Conservation (phyloP, 2,797 vertebrate genomes). For the Sparidentex hasta region DNA sequence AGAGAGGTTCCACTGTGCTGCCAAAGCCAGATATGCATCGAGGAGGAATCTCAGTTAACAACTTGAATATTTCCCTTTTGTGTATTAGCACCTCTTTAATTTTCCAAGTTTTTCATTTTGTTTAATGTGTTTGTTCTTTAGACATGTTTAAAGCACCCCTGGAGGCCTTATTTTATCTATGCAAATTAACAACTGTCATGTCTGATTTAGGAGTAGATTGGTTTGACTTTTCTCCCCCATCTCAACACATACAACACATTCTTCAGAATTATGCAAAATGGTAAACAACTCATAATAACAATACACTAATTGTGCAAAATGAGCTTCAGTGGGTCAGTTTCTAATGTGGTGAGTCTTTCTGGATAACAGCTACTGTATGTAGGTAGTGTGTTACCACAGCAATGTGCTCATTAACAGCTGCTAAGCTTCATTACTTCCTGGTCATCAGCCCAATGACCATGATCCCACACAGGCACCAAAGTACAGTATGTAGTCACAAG, state of each 20-base stretch:
- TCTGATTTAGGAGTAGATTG: neutral
- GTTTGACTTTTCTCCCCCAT: neutral
- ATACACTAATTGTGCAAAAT: neutral
- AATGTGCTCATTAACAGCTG: conserved; percentile 77
- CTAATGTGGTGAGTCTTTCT: conserved; percentile 13
- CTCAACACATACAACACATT: neutral
- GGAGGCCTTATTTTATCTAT: neutral
- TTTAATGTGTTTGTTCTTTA: neutral
- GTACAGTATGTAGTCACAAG: conserved; percentile 26
- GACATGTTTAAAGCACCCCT: neutral
- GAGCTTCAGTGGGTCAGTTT: neutral
- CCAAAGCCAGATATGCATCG: neutral
- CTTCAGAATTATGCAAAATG: neutral
- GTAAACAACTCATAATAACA: neutral
- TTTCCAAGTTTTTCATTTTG: conserved; percentile 3
- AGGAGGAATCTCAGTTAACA: conserved; percentile 4
- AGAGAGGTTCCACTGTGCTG: neutral
- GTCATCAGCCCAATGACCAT: conserved; percentile 71
- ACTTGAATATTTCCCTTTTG: conserved; percentile 3
- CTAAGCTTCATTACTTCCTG: conserved; percentile 75
- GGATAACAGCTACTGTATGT: neutral
- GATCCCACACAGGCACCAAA: conserved; percentile 46
- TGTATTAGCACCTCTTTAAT: neutral
- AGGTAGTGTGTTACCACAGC: conserved; percentile 52
- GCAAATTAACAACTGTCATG: neutral